These are phyloP conservation scores for Acipenser ruthenus DNA, from an alignment of 2,797 vertebrate species.

Conservation along the genomic window DNA sequence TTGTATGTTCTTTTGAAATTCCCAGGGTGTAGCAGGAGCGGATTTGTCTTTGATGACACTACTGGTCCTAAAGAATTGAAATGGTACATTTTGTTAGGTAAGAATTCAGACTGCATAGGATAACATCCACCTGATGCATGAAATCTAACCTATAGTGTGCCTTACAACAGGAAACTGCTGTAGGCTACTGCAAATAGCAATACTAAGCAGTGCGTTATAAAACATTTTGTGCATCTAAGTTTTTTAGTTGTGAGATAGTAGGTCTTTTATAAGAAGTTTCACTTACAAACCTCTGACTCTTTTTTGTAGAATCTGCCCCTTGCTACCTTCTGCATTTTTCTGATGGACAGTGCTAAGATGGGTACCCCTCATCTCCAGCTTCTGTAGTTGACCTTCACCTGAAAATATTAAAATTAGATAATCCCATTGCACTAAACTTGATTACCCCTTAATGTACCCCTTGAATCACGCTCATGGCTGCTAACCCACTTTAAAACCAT, in stretches of 20 bases:
- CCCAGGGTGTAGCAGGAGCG: conserved; percentile 19
- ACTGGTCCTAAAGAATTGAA: conserved; percentile 14
- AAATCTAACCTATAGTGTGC: neutral
- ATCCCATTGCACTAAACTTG: too few relatives aligned
- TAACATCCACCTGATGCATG: neutral
- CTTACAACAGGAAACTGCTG: neutral
- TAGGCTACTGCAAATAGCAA: too few relatives aligned
- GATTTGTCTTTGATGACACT: conserved; percentile 11
- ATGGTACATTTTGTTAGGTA: neutral
- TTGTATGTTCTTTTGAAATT: conserved; percentile 22
- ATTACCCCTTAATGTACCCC: too few relatives aligned
- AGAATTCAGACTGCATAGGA: neutral
- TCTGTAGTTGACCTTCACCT: conserved; percentile 30
- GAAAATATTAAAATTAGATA: neutral
- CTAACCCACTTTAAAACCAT: neutral
- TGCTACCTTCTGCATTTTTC: neutral
- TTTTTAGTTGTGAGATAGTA: too few relatives aligned
- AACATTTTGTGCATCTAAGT: too few relatives aligned
- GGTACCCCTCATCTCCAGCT: conserved; percentile 26
- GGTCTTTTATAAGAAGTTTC: neutral
- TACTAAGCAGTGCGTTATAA: too few relatives aligned
- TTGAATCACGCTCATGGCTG: too few relatives aligned
- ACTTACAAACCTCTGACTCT: conserved; percentile 33
- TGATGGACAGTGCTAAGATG: conserved; percentile 35
- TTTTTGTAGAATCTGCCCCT: conserved; percentile 28